Conservation (phyloP, 1,140 invertebrate species). For the Calosoma granatense region DNA sequence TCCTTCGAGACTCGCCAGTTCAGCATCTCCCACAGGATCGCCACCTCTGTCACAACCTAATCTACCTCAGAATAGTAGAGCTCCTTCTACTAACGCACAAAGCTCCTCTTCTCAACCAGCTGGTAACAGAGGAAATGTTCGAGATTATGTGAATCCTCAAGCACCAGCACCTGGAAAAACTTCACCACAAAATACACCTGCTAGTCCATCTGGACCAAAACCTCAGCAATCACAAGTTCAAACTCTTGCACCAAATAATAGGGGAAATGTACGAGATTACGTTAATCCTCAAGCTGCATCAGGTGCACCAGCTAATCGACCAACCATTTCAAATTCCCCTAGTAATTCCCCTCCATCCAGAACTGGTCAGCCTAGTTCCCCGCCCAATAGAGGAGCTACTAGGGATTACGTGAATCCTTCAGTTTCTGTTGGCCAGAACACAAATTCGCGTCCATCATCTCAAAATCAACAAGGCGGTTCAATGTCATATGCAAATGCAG, state of each 20-base stretch:
- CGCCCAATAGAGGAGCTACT: background rate
- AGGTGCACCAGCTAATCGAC: background rate
- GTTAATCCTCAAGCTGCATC: background rate
- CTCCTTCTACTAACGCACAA: background rate
- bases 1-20: too few relatives aligned
- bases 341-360: background rate
- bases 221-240: background rate
- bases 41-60: background rate
- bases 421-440: background rate
- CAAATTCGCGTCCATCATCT: too few relatives aligned
- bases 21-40: background rate
- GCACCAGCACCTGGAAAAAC: too few relatives aligned
- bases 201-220: background rate
- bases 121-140: background rate
- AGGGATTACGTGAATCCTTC: background rate
- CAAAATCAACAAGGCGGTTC: background rate
- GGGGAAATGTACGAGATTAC: background rate
- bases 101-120: background rate
- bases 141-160: conserved; percentile 2
- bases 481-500: background rate
- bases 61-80: background rate
- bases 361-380: background rate
- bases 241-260: background rate
- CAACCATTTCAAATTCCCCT: background rate
- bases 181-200: background rate